Conservation (phyloP, 2,113 vertebrate genomes). For the Syngnathus scovelli region DNA sequence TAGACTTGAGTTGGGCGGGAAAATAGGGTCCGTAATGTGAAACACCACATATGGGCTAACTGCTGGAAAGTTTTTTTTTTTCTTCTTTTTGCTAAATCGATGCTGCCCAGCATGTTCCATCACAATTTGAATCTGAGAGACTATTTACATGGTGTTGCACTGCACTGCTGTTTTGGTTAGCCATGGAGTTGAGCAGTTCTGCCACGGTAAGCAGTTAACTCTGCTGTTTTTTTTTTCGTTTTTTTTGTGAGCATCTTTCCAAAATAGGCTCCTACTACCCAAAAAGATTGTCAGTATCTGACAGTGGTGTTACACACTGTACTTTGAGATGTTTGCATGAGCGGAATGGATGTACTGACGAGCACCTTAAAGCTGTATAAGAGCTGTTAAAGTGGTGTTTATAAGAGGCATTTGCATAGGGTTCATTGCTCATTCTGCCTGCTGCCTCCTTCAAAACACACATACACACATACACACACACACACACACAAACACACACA, state of each 20-base stretch:
- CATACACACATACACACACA: constrained; percentile 20
- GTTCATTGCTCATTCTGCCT: constrained; percentile 42
- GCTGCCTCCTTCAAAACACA: not conserved
- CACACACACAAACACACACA: constrained; percentile 7
- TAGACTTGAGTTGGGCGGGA: too few relatives aligned
- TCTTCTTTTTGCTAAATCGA: not conserved
- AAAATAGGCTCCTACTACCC: constrained; percentile 35
- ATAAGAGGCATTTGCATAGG: constrained; percentile 56
- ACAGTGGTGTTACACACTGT: constrained; percentile 8
- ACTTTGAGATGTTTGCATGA: constrained; percentile 20
- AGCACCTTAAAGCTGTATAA: constrained; percentile 50
- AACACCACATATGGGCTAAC: not conserved
- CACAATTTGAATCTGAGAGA: not conserved
- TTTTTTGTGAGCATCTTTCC: constrained; percentile 45
- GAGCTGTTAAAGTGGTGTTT: constrained; percentile 56
- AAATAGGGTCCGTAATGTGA: not conserved
- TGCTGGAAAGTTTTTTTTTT: not conserved
- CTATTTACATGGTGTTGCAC: not conserved
- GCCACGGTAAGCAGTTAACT: not conserved
- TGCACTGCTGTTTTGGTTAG: not conserved
- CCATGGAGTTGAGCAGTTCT: not conserved
- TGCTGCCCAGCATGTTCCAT: not conserved
- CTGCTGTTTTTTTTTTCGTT: too few relatives aligned
- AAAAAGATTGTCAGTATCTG: not conserved
- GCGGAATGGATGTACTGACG: constrained; percentile 51